Evolutionary conservation across 2,797 vertebrate genomes (phyloP).

Genomic region (Tangara arthus): DNA sequence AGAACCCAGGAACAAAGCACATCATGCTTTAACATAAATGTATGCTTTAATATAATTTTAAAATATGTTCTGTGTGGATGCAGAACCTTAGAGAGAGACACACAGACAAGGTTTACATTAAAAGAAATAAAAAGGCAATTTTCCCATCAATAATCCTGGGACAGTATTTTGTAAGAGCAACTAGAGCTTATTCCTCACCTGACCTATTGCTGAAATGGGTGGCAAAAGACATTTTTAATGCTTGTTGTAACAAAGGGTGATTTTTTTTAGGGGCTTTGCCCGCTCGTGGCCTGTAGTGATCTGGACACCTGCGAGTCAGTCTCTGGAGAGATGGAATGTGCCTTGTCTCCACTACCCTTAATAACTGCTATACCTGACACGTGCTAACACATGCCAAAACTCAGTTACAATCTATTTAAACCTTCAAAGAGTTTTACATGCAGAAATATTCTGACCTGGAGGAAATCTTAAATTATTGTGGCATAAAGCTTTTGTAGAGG

Average conservation of each 20-base stretch:
- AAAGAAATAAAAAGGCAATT: neutral
- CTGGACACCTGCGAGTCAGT: constrained; percentile 16
- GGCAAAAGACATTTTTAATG: neutral
- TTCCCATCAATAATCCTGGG: neutral
- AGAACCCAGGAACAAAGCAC: neutral
- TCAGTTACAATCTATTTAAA: constrained; percentile 31
- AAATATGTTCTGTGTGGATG: neutral
- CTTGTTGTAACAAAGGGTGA: neutral
- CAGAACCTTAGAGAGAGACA: neutral
- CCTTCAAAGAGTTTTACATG: constrained; percentile 56
- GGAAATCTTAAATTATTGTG: constrained; percentile 62
- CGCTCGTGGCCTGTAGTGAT: neutral
- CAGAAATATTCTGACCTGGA: constrained; percentile 61
- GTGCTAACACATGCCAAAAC: constrained; percentile 60
- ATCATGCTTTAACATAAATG: neutral
- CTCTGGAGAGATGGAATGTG: constrained; percentile 46
- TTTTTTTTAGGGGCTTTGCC: neutral
- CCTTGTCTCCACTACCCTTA: constrained; percentile 22
- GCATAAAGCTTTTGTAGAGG: constrained; percentile 29
- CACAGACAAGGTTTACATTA: neutral
- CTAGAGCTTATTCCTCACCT: neutral
- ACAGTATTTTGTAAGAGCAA: neutral
- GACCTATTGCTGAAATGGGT: neutral
- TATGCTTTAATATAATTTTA: neutral
- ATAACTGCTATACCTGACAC: constrained; percentile 12